Conservation (phyloP, 2,888 invertebrate genomes). For the Osedax fenrisi region DNA sequence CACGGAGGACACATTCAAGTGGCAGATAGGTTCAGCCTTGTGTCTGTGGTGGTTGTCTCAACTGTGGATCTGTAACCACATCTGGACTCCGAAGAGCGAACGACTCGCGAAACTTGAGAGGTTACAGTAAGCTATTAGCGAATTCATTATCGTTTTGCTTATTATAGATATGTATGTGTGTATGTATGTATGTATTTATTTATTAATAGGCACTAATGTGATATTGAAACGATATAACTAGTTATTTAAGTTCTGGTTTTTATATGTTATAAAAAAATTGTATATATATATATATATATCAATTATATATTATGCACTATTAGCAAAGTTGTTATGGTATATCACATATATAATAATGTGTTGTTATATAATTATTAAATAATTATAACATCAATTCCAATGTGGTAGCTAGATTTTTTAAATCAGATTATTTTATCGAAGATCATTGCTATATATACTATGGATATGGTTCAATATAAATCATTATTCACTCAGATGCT, state of each 20-base stretch:
- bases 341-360: too few relatives aligned
- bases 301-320: too few relatives aligned
- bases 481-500: too few relatives aligned
- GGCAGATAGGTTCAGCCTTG: slow-evolving; percentile 36
- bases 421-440: too few relatives aligned
- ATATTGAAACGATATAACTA: neutral
- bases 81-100: slow-evolving; percentile 35
- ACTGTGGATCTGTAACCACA: slow-evolving; percentile 36
- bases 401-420: too few relatives aligned
- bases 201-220: neutral
- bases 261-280: neutral
- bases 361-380: too few relatives aligned
- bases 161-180: too few relatives aligned
- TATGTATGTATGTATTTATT: neutral
- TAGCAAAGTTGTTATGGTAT: too few relatives aligned
- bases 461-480: too few relatives aligned
- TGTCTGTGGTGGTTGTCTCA: slow-evolving; percentile 37
- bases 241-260: neutral
- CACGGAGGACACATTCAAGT: slow-evolving; percentile 31
- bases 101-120: slow-evolving; percentile 36
- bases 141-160: neutral
- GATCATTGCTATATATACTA: too few relatives aligned
- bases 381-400: too few relatives aligned
- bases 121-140: slow-evolving; percentile 13
- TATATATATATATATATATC: slow-evolving; percentile 13